Percentiles rank a stretch among this genome's conserved stretches.
Conservation (phyloP, 2,888 invertebrate genomes). For the Ptychoptera contaminata region DNA sequence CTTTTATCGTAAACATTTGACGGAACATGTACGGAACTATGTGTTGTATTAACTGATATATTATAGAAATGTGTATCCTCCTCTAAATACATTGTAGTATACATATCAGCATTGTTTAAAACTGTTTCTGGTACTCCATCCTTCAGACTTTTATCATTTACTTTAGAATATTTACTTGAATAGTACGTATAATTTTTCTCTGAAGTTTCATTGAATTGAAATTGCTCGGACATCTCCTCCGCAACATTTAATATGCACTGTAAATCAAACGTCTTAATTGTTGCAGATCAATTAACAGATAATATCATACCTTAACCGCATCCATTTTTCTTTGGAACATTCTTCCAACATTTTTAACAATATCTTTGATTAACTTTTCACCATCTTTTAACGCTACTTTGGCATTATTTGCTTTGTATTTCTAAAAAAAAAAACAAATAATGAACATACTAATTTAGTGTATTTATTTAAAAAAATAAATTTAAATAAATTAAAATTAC, state of each 20-base stretch:
- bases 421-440: conserved; percentile 33
- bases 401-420: conserved; percentile 64
- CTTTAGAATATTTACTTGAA: conserved; percentile 64
- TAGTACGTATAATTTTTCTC: conserved; percentile 44
- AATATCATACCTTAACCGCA: conserved; percentile 53
- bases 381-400: conserved; percentile 69
- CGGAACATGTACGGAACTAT: conserved; percentile 84
- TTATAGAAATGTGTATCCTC: conserved; percentile 73
- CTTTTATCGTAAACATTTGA: conserved; percentile 82
- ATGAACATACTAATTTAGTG: not conserved
- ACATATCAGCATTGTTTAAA: conserved; percentile 27
- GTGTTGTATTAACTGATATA: conserved; percentile 59
- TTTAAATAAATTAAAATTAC: conserved; percentile 34
- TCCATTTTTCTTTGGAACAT: conserved; percentile 81
- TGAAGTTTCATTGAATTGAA: conserved; percentile 33
- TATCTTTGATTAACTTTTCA: conserved; percentile 57
- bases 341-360: conserved; percentile 63
- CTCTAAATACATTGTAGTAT: conserved; percentile 42
- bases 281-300: not conserved
- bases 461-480: not conserved
- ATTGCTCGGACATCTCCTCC: conserved; percentile 48
- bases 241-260: conserved; percentile 65
- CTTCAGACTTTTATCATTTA: conserved; percentile 23
- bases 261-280: conserved; percentile 11
- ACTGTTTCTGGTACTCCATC: conserved; percentile 20